Evolutionary conservation across 2,113 vertebrate species (phyloP).

Genomic region (Columba janthina): DNA sequence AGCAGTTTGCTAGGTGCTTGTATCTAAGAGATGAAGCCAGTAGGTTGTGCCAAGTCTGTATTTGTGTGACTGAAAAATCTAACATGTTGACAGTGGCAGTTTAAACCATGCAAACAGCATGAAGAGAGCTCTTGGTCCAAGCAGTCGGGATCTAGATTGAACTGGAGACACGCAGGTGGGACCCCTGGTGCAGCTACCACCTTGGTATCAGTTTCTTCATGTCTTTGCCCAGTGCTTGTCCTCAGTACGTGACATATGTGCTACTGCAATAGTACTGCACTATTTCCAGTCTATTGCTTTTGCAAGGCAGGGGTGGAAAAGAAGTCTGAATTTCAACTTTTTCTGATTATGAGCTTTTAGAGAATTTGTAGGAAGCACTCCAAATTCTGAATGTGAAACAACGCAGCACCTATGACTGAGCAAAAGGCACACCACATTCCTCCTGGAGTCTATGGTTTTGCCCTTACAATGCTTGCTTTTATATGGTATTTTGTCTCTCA

Average conservation of each 20-base stretch:
- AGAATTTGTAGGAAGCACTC: neutral
- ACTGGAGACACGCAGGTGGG: neutral
- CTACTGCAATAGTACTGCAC: neutral
- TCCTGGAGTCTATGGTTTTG: neutral
- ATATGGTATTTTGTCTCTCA: neutral
- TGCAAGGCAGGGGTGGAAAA: neutral
- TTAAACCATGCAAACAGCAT: neutral
- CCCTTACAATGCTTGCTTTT: neutral
- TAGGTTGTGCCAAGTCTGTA: neutral
- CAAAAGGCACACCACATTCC: accelerated
- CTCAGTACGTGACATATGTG: neutral
- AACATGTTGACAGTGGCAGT: neutral
- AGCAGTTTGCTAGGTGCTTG: neutral
- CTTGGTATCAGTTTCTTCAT: neutral
- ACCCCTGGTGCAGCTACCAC: neutral
- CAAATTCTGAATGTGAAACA: neutral
- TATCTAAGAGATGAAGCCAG: neutral
- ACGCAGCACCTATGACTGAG: neutral
- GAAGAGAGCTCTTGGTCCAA: neutral
- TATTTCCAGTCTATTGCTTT: neutral
- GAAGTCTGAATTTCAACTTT: neutral
- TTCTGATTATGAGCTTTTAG: neutral
- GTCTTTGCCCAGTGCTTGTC: neutral
- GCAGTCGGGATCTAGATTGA: neutral
- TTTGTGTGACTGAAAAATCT: neutral